phyloP scores from a whole-genome alignment of 1,140 invertebrate species.

The Trichonephila clavata region DNA sequence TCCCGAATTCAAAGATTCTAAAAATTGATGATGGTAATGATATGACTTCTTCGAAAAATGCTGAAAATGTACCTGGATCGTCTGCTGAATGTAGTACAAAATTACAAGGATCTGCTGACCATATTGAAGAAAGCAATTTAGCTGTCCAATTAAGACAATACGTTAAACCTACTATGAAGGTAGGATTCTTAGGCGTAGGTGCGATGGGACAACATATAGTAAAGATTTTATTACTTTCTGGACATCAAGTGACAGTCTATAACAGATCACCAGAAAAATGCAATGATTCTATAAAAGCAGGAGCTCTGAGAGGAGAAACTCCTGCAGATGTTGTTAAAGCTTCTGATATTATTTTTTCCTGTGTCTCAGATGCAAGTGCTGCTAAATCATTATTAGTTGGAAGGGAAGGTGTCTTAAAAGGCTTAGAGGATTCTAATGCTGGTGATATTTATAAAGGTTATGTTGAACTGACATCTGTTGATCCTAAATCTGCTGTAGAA shows the following conservation, averaged over 20 bases:
- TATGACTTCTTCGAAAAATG: too few species aligned
- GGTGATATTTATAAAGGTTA: conserved; percentile 86
- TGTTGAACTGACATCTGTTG: conserved; percentile 98
- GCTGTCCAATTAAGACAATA: background rate
- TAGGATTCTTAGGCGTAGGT: conserved; percentile 92
- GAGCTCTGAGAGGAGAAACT: background rate
- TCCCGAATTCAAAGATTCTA: too few species aligned
- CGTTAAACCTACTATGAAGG: background rate
- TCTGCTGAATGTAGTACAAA: too few species aligned
- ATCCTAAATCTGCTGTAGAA: conserved; percentile 95
- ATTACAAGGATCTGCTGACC: too few species aligned
- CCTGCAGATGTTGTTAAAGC: conserved; percentile 34
- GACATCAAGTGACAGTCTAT: conserved; percentile 96
- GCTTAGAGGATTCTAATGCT: conserved; percentile 80
- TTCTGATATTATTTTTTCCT: conserved; percentile 95
- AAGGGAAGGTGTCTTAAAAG: background rate
- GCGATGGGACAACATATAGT: conserved; percentile 98
- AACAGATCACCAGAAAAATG: conserved; percentile 95
- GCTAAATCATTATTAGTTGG: conserved; percentile 85
- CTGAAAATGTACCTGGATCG: too few species aligned
- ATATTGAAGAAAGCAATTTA: too few species aligned
- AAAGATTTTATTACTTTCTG: conserved; percentile 95
- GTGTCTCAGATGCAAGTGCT: conserved; percentile 94
- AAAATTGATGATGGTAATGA: too few species aligned
- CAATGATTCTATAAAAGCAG: conserved; percentile 87